Evolutionary conservation across 2,113 vertebrate species (phyloP), one percentile per base, ranked within the genome.

Genomic region (Opisthocomus hoazin): DNA sequence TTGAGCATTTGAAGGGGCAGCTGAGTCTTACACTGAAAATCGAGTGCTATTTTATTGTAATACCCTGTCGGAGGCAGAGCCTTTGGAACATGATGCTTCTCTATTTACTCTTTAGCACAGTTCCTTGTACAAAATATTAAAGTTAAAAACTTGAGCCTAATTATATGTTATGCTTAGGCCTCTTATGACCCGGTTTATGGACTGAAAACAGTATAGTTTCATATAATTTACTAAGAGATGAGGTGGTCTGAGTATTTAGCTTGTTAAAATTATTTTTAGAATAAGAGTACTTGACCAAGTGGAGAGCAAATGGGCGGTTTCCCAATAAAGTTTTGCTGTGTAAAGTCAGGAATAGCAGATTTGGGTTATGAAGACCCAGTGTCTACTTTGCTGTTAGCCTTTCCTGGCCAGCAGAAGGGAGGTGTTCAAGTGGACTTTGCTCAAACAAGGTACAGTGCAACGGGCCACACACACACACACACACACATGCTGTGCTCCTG

Each of bases 1-100:
- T 84, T 77, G 26, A 89, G 79, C 84, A 65, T 94, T 79, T 94
- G 61, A 84, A 94, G 70, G 63, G 61, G 56, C 56, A 37, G 80
- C 54, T 6, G 20, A 87, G 32, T 60, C 71, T 86, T 48, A 84
- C 36, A 10, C 17, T 79, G 87, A 87, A 76, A 87, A 93, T 21
- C 21, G n/a, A 74, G 74, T 53, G 78, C 22, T 73, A 3, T 68
- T 89, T 96, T 89, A 61, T 69, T 69, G 46, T 79, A 71, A 71
- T 64, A 51, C 36, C 11, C 13, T n/a, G 3, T 57, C 39, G 45
- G 61, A 87, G 53, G 17, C 34, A 76, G 17, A 51, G 36, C 57
- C 61, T 87, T 76, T 15, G 24, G 32, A 87, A 56, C 30, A 17
- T 2, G 12, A 7, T 20, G 19, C 68, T 84, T 68, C 39, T 64